phyloP scores from a whole-genome alignment of 2,797 vertebrate genomes.

The Oreortyx pictus region DNA sequence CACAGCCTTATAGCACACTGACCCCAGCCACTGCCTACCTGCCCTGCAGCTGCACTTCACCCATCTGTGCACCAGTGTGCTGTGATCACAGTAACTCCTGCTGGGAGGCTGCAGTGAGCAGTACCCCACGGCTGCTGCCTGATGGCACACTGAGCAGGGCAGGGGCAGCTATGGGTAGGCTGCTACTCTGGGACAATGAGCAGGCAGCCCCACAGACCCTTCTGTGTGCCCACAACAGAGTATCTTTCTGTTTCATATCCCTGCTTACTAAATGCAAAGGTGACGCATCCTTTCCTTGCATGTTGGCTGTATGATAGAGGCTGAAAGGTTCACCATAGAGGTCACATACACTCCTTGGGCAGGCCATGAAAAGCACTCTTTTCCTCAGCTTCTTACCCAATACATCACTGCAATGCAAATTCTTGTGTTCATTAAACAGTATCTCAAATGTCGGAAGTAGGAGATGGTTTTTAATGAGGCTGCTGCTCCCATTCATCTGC shows the following conservation, averaged over 20 bases:
- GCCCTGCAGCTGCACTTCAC: not conserved
- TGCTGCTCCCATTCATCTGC: not conserved
- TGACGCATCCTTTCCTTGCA: not conserved
- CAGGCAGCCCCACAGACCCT: not conserved
- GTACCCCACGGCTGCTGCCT: fast-evolving
- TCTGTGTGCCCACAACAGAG: fast-evolving
- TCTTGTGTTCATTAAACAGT: not conserved
- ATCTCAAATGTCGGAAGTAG: not conserved
- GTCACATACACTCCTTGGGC: not conserved
- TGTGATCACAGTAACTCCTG: not conserved
- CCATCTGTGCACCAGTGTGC: not conserved
- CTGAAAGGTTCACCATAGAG: not conserved
- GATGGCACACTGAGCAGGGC: not conserved
- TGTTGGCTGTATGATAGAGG: not conserved
- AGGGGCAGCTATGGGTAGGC: not conserved
- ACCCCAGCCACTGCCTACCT: not conserved
- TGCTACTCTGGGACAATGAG: not conserved
- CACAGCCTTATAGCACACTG: not conserved
- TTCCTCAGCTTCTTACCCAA: not conserved
- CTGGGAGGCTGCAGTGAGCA: not conserved
- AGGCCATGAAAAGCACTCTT: not conserved
- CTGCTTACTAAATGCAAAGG: not conserved
- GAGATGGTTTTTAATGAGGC: not conserved
- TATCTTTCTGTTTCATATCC: not conserved
- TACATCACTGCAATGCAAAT: not conserved